Evolutionary conservation across 23 tunicate genomes (phyloP).

Genomic region (Diplosoma virens): DNA sequence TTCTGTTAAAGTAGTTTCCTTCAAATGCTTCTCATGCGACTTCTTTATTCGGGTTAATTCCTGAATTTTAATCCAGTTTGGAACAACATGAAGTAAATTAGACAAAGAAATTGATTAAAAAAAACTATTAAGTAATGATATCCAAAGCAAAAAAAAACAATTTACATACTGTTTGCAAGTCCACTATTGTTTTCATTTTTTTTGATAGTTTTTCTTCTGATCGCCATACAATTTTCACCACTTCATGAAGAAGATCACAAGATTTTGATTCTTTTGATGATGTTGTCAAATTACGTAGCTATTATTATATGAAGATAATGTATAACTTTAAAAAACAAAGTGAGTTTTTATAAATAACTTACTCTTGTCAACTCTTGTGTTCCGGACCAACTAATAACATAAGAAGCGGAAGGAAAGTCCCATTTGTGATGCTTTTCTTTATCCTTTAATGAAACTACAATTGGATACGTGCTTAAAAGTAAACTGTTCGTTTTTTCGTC

Average conservation of each 20-base stretch:
- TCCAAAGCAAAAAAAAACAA: neutral
- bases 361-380: conserved; percentile 57
- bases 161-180: neutral
- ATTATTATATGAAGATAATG: neutral
- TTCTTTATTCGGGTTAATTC: neutral
- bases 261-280: neutral
- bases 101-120: neutral
- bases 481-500: too few relatives aligned
- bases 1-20: neutral
- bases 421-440: conserved; percentile 55
- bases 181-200: neutral
- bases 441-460: too few relatives aligned
- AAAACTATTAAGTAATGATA: neutral
- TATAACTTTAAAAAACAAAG: neutral
- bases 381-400: conserved; percentile 69
- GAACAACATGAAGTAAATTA: too few relatives aligned
- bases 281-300: neutral
- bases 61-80: too few relatives aligned
- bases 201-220: conserved; percentile 62
- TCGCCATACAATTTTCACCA: conserved; percentile 56
- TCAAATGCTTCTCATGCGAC: neutral
- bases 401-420: conserved; percentile 39
- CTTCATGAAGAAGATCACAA: conserved; percentile 36
- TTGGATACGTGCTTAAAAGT: too few relatives aligned
- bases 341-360: neutral